Conservation (phyloP, 1,140 invertebrate genomes). For the Pseudomyrmex cubaensis region DNA sequence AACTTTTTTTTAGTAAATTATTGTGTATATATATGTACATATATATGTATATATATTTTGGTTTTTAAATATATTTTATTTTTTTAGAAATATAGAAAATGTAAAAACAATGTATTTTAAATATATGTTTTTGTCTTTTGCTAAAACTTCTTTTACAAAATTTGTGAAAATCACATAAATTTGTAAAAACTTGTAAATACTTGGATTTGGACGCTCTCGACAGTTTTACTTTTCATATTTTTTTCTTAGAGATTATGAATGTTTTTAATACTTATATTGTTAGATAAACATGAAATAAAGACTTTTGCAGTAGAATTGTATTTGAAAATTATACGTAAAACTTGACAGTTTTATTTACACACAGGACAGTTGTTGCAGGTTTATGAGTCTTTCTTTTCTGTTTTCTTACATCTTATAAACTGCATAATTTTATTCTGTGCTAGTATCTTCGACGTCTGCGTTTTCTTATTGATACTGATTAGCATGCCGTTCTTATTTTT, state of each 20-base stretch:
- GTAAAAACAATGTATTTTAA: too few species aligned
- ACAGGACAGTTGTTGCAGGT: too few species aligned
- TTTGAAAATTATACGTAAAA: slow-evolving; percentile 48
- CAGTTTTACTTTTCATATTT: not conserved
- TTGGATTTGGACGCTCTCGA: too few species aligned
- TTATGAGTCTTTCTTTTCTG: slow-evolving; percentile 62
- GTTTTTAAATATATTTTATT: too few species aligned
- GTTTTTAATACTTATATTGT: not conserved
- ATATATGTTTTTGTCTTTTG: too few species aligned
- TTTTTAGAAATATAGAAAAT: too few species aligned
- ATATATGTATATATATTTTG: too few species aligned
- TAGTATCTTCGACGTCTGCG: slow-evolving; percentile 77
- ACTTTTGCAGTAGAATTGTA: not conserved
- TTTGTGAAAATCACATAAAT: not conserved
- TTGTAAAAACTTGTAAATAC: not conserved
- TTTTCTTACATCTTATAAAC: slow-evolving; percentile 72
- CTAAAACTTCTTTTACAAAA: too few species aligned
- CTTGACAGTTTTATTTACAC: slow-evolving; percentile 17
- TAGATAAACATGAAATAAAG: not conserved
- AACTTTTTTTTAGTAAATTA: too few species aligned
- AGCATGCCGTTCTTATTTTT: slow-evolving; percentile 55
- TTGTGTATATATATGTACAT: too few species aligned
- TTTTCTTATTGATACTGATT: slow-evolving; percentile 67
- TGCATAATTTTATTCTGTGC: slow-evolving; percentile 79
- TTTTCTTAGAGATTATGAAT: not conserved